Evolutionary conservation across 2,888 invertebrate species (phyloP).

Genomic region (Eutolmus rufibarbis): DNA sequence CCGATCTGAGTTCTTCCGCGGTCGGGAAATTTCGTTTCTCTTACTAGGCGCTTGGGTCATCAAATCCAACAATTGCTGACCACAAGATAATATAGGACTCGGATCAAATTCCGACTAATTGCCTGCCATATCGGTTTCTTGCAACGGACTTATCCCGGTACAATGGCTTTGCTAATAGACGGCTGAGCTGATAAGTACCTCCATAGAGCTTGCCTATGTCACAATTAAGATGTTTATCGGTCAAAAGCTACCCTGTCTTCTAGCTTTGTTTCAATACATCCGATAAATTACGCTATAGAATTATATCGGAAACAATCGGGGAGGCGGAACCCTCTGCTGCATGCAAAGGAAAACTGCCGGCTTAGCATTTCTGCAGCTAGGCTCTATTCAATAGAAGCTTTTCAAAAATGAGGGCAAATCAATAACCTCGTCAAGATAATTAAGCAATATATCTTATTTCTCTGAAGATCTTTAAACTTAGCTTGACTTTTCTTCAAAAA

Average conservation of each 20-base stretch:
- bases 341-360: neutral
- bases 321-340: neutral
- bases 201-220: slow-evolving; percentile 25
- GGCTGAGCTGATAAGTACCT: slow-evolving; percentile 36
- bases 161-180: slow-evolving; percentile 42
- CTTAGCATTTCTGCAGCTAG: neutral
- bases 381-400: neutral
- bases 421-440: neutral
- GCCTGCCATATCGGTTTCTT: slow-evolving; percentile 46
- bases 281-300: slow-evolving; percentile 10
- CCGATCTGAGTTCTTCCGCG: neutral
- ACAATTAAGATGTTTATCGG: slow-evolving; percentile 43
- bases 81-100: slow-evolving; percentile 4
- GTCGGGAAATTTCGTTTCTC: neutral
- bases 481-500: too few species aligned
- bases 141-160: slow-evolving; percentile 43
- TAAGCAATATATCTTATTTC: neutral
- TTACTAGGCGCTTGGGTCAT: neutral
- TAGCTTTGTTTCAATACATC: slow-evolving; percentile 11
- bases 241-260: slow-evolving; percentile 42
- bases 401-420: neutral
- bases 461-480: neutral
- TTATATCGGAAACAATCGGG: neutral
- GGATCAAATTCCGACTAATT: slow-evolving; percentile 42
- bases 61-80: slow-evolving; percentile 36